Evolutionary conservation across 2,113 vertebrate species (phyloP), one percentile per base, ranked within the genome.

Genomic region (Cinclus cinclus): DNA sequence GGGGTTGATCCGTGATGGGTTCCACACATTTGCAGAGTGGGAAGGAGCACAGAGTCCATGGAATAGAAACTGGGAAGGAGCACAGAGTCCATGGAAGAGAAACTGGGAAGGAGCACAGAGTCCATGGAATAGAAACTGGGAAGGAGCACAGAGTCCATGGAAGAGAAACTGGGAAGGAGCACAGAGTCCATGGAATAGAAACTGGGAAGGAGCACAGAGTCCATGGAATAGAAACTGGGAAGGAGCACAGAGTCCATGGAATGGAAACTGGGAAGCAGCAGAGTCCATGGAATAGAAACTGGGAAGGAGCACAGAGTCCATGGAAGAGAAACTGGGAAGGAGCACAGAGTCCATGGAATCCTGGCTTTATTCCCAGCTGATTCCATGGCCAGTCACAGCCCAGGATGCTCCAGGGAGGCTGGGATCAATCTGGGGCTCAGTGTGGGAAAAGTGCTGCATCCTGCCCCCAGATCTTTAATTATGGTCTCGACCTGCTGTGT

Each of bases 1-100:
- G 30, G 52, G 5, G 47, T 41, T 21, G 67, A 5, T 33, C 22
- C 37, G 0, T 30, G 60, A 0, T 6, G 69, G 31, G 28, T 46
- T 35, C 18, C 24, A 13, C 11, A 15, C 12, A 0, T 39, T 31
- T 35, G 41, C 21, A 49, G 4, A 7, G 21, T 2, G 49, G 78
- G 73, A 28, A 67, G 65, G 15, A 69, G 60, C 46, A 15, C 6
- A 2, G 79, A 52, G 28, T 16, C 46, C 30, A 3, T 27, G 52
- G 53, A 5, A 23, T 11, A 6, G 20, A 60, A 25, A 12, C 13
- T 49, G 47, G 23, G 47, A 49, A 25, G 13, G 23, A 25, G 23
- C 47, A 25, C 47, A 49, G 47, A 49, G 5, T 25, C 47, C 22
- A 49, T 49, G 47, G 23, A 13, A 25, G 14, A 7, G 7, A 25